Evolutionary conservation across 2,888 invertebrate genomes (phyloP), one percentile per base, ranked within the genome.

Genomic region (Coenonympha arcania): DNA sequence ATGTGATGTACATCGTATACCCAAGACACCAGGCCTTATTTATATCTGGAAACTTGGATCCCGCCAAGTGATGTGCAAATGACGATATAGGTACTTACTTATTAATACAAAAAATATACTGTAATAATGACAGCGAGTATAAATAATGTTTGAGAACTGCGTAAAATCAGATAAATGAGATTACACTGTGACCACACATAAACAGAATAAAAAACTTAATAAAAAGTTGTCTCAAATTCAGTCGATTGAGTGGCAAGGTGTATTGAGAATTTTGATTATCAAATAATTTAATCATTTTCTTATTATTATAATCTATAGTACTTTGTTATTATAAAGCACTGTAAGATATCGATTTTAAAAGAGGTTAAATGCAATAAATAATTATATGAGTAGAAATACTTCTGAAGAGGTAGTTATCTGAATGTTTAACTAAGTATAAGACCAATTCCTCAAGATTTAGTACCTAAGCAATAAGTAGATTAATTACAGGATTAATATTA

Each of bases 371-470:
- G n/a, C n/a, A n/a, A 30, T 31, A 20, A 9, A 15, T 15, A 43
- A 43, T 43, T 43, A 43, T 43, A 33, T 6, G 19, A 43, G 31
- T 33, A 31, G 31, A 43, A 43, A 43, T 43, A 43, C 31, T 43
- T 43, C 33, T 43, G 43, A 9, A 43, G 43, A 43, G 43, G 43
- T 33, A 22, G 43, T 15, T 22, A 15, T 20, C 13, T n/a, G n/a
- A 40, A n/a, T 18, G 2, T 31, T 2, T 19, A 19, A 19, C 3
- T 36, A 15, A 36, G 4, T 11, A 19, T 31, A 13, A 30, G 13
- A n/a, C n/a, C 6, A 30, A 22, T 13, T 13, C 13, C 13, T 6
- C 3, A 13, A 37, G 8, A 4, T 22, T 13, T 1, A 4, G 6
- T 20, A 1, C 11, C n/a, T n/a, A n/a, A n/a, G n/a, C n/a, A n/a